Percentiles rank a stretch among this genome's conserved stretches.
These are phyloP conservation scores for Drosophila azteca DNA, from an alignment of 1,140 invertebrate genomes.

Conservation along the genomic window DNA sequence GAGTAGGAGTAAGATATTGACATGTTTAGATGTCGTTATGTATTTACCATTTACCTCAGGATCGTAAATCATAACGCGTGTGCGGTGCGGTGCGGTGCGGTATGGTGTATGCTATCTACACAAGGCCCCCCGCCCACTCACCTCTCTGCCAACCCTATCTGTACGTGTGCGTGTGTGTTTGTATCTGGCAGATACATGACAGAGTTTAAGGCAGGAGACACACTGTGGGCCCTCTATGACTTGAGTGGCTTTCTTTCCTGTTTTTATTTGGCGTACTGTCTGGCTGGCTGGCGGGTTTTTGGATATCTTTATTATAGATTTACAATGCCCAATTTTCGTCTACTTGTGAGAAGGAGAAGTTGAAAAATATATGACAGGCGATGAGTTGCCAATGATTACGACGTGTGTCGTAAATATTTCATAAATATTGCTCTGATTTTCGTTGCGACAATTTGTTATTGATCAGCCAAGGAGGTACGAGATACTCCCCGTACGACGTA, in stretches of 20 bases:
- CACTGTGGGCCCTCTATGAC: constrained; percentile 1
- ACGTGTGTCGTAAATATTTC: constrained; percentile 78
- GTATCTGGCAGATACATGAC: constrained; percentile 55
- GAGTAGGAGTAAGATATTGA: constrained; percentile 69
- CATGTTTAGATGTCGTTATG: constrained; percentile 81
- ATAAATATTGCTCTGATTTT: constrained; percentile 82
- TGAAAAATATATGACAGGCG: constrained; percentile 74
- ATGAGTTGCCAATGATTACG: constrained; percentile 80
- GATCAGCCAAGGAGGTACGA: constrained; percentile 53
- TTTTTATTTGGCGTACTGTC: constrained; percentile 32
- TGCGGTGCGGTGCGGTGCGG: constrained; percentile 21
- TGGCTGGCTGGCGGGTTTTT: constrained; percentile 23
- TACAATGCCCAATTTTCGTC: constrained; percentile 81
- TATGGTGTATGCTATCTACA: too few relatives aligned
- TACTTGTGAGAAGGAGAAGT: constrained; percentile 82
- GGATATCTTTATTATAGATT: constrained; percentile 74
- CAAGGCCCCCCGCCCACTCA: not conserved
- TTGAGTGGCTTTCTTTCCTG: constrained; percentile 13
- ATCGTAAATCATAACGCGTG: constrained; percentile 81
- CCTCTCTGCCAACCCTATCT: not conserved
- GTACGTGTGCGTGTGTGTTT: constrained; percentile 30
- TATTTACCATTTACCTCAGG: constrained; percentile 77
- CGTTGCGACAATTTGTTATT: constrained; percentile 81
- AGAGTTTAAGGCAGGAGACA: constrained; percentile 8
- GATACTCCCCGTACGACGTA: constrained; percentile 14